Evolutionary conservation across 2,113 vertebrate genomes (phyloP).

Genomic region (Reinhardtius hippoglossoides): DNA sequence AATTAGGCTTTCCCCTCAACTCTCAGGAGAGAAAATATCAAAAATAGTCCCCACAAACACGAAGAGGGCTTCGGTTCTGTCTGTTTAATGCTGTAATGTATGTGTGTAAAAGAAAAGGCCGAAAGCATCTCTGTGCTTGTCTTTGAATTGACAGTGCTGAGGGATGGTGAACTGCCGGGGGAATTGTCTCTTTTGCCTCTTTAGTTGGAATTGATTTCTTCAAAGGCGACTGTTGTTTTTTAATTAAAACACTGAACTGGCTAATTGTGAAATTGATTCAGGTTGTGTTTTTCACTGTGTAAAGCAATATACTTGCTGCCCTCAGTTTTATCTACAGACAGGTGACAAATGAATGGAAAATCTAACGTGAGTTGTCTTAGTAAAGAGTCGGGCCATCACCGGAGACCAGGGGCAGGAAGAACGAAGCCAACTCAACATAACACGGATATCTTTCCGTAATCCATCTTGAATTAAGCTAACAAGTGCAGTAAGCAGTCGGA

Average conservation of each 20-base stretch:
- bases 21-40: constrained; percentile 13
- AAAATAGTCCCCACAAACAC: constrained; percentile 28
- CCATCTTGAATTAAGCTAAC: no score
- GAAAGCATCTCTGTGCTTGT: constrained; percentile 41
- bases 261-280: constrained; percentile 83
- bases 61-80: constrained; percentile 3
- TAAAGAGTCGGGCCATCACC: background rate
- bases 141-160: constrained; percentile 68
- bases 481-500: no score
- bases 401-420: background rate
- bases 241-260: constrained; percentile 81
- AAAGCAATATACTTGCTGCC: constrained; percentile 68
- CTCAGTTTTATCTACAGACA: constrained; percentile 52
- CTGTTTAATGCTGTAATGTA: constrained; percentile 31
- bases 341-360: background rate
- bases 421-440: no score
- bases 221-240: constrained; percentile 80
- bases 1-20: constrained; percentile 10
- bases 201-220: constrained; percentile 80
- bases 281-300: constrained; percentile 75
- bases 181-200: constrained; percentile 70
- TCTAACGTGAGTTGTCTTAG: background rate
- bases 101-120: constrained; percentile 44
- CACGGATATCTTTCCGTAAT: no score
- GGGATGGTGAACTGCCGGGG: constrained; percentile 60